These are phyloP conservation scores for Hemistola chrysoprasaria DNA, from an alignment of 2,888 invertebrate species.

Conservation along the genomic window DNA sequence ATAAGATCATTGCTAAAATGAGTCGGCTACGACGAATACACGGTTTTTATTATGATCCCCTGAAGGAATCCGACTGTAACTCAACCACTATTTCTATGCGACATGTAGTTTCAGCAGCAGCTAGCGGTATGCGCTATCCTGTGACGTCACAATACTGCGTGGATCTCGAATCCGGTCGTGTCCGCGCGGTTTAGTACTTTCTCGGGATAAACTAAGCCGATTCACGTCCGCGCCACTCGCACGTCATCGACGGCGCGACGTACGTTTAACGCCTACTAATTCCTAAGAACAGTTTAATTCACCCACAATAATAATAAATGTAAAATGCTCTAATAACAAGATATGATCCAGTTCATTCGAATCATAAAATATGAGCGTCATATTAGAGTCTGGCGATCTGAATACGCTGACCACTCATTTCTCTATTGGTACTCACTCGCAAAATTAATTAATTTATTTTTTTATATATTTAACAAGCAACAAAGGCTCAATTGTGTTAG, in stretches of 20 bases:
- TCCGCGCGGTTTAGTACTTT: slow-evolving; percentile 18
- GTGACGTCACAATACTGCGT: slow-evolving; percentile 45
- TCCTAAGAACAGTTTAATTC: slow-evolving; percentile 43
- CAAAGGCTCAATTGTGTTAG: no score
- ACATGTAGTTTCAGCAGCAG: slow-evolving; percentile 49
- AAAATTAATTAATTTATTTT: no score
- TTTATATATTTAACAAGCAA: no score
- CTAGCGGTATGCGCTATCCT: slow-evolving; percentile 47
- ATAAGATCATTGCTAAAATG: slow-evolving; percentile 27
- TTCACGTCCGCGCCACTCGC: slow-evolving; percentile 14
- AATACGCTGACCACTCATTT: no score
- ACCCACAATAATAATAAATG: slow-evolving; percentile 40
- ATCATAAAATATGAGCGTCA: no score
- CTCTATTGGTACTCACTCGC: no score
- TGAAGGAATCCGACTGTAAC: slow-evolving; percentile 57
- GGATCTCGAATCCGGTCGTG: slow-evolving; percentile 32
- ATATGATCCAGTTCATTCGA: slow-evolving; percentile 11
- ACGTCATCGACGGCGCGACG: slow-evolving; percentile 23
- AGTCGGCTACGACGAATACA: slow-evolving; percentile 30
- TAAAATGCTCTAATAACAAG: slow-evolving; percentile 48
- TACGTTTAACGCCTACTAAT: slow-evolving; percentile 19
- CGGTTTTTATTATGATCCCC: slow-evolving; percentile 58
- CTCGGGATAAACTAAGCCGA: slow-evolving; percentile 21
- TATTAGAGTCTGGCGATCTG: no score
- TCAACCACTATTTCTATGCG: slow-evolving; percentile 73